phyloP scores from a whole-genome alignment of 2,888 invertebrate genomes.

The Meiosimyza decipiens region DNA sequence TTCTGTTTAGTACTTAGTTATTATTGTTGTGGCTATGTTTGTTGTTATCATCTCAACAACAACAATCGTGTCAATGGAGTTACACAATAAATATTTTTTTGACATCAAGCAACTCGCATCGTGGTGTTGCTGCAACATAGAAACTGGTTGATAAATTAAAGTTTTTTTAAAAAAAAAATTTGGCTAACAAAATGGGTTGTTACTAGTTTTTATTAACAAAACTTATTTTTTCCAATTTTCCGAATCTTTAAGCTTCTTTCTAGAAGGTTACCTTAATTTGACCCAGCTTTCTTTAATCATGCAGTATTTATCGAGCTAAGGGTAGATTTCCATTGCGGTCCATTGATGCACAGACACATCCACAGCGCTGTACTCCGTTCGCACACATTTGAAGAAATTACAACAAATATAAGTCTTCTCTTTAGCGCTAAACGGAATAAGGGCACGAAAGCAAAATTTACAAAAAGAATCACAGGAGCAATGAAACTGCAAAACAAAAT shows the following conservation, averaged over 20 bases:
- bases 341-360: neutral
- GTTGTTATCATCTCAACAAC: constrained; percentile 20
- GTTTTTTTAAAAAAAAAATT: neutral
- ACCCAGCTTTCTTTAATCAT: no score
- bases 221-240: no score
- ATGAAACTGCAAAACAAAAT: neutral
- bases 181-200: neutral
- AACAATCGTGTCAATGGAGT: neutral
- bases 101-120: neutral
- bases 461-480: neutral
- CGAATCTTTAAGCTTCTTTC: no score
- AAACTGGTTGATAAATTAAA: neutral
- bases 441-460: constrained; percentile 25
- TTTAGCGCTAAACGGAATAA: constrained; percentile 11
- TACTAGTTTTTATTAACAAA: no score
- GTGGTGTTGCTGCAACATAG: no score
- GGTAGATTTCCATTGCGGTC: no score
- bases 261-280: no score
- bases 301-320: no score
- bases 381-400: neutral
- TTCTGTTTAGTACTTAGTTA: constrained; percentile 10
- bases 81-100: neutral
- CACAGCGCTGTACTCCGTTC: neutral
- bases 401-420: neutral
- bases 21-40: constrained; percentile 5